A percentile compares a stretch with the other conserved stretches of the same genome.
Evolutionary conservation across 1,140 invertebrate genomes (phyloP).

Genomic region (Aradophagus sp.): DNA sequence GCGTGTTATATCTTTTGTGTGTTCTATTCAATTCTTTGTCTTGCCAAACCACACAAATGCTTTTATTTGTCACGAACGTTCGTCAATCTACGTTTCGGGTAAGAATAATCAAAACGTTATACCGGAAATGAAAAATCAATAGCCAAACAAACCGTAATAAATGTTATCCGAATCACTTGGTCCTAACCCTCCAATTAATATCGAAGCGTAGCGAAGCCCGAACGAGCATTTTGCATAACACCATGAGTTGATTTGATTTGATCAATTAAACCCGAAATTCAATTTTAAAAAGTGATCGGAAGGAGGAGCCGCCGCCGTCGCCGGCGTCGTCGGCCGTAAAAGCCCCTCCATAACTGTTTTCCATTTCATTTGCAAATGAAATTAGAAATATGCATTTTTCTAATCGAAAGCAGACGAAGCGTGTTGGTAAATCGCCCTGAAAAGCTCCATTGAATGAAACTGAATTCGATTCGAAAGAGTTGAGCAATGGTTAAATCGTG

Average conservation of each 20-base stretch:
- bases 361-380: slow-evolving; percentile 42
- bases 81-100: no score
- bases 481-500: slow-evolving; percentile 47
- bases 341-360: slow-evolving; percentile 28
- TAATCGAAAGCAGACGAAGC: slow-evolving; percentile 45
- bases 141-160: no score
- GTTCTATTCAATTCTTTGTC: no score
- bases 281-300: slow-evolving; percentile 29
- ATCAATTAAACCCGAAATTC: slow-evolving; percentile 30
- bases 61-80: no score
- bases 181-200: slow-evolving; percentile 5
- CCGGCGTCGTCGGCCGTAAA: slow-evolving; percentile 8
- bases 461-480: slow-evolving; percentile 49
- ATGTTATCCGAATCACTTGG: background rate
- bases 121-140: no score
- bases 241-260: slow-evolving; percentile 6
- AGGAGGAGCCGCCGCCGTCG: slow-evolving; percentile 10
- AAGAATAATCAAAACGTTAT: no score
- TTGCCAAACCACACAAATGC: no score
- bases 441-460: slow-evolving; percentile 41
- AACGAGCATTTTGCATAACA: slow-evolving; percentile 4
- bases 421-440: slow-evolving; percentile 32
- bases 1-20: no score
- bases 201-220: background rate
- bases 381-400: slow-evolving; percentile 51